These are phyloP conservation scores for Pardalotus punctatus DNA, from an alignment of 2,113 vertebrate genomes.

Conservation along the genomic window DNA sequence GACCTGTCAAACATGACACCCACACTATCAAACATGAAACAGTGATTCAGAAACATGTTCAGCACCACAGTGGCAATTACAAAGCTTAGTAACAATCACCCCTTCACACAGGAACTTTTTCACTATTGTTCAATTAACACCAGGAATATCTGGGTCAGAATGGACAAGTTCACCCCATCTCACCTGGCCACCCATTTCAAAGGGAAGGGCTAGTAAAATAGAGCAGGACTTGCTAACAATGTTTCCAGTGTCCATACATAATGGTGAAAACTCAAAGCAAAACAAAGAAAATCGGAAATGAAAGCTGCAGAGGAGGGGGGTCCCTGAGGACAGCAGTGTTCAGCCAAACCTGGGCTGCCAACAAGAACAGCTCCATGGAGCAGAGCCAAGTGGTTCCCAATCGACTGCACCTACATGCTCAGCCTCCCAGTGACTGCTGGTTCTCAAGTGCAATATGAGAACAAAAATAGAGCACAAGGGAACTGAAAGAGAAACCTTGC, in stretches of 20 bases:
- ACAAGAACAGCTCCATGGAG: not conserved
- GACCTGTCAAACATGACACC: not conserved
- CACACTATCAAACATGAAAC: not conserved
- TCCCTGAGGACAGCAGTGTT: not conserved
- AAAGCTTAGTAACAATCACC: not conserved
- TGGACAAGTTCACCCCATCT: not conserved
- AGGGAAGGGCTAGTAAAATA: not conserved
- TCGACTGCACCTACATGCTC: not conserved
- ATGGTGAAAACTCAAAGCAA: not conserved
- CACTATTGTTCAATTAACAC: not conserved
- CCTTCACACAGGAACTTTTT: not conserved
- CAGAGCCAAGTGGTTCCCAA: not conserved
- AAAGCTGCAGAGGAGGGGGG: not conserved
- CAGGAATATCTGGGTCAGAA: not conserved
- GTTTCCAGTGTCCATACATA: not conserved
- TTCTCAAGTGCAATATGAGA: not conserved
- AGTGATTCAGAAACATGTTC: not conserved
- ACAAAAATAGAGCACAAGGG: slow-evolving; percentile 18
- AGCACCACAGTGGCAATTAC: not conserved
- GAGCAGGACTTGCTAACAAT: not conserved
- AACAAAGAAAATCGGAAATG: not conserved
- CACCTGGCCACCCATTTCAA: not conserved
- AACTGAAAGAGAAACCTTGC: slow-evolving; percentile 52
- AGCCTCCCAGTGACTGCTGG: not conserved
- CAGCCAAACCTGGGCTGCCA: not conserved